These are phyloP conservation scores for Cyclophora punctaria DNA, from an alignment of 2,888 invertebrate species.

Conservation along the genomic window DNA sequence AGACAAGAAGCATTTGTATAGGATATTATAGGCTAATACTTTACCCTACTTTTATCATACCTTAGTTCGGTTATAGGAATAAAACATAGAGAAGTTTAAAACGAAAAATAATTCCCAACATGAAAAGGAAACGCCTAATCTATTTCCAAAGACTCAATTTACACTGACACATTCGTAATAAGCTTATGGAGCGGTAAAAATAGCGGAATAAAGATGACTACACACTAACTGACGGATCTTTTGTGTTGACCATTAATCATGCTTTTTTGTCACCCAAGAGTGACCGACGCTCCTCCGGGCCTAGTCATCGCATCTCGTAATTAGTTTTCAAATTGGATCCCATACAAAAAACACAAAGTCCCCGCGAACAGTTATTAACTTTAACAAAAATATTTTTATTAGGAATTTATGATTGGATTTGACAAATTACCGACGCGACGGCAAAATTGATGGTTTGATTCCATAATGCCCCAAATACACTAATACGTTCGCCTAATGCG, in stretches of 20 bases:
- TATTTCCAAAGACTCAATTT: conserved; percentile 13
- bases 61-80: no score
- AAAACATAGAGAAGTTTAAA: no score
- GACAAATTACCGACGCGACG: conserved; percentile 58
- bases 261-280: conserved; percentile 67
- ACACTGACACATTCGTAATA: conserved; percentile 19
- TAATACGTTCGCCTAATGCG: no score
- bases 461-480: not conserved
- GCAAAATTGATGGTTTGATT: conserved; percentile 35
- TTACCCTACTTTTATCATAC: no score
- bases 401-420: conserved; percentile 60
- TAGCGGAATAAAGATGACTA: conserved; percentile 35
- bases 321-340: conserved; percentile 73
- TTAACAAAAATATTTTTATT: conserved; percentile 51
- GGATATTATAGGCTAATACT: no score
- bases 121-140: not conserved
- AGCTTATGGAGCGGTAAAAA: conserved; percentile 27
- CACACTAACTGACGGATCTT: conserved; percentile 49
- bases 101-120: not conserved
- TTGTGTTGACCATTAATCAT: conserved; percentile 67
- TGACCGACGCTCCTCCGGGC: conserved; percentile 38
- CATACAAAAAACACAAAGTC: conserved; percentile 54
- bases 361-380: conserved; percentile 57
- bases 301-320: conserved; percentile 65
- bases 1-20: no score